Conservation (phyloP, 1,140 invertebrate species). For the Ceratina calcarata region DNA sequence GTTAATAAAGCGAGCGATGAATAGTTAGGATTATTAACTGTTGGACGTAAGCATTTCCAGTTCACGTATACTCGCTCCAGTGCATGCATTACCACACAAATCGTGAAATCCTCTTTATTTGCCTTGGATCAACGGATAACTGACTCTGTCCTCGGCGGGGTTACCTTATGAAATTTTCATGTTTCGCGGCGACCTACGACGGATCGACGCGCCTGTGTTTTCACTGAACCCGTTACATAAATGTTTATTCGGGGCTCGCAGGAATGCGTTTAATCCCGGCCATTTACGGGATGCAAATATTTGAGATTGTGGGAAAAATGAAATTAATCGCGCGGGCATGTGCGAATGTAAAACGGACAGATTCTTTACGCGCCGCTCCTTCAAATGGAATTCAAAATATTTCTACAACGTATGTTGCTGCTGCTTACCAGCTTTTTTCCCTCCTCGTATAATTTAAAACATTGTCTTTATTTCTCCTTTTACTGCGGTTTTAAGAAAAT, state of each 20-base stretch:
- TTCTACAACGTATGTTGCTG: background rate
- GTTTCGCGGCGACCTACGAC: slow-evolving; percentile 24
- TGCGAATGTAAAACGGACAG: background rate
- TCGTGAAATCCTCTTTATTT: slow-evolving; percentile 45
- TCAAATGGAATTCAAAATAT: background rate
- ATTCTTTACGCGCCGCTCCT: background rate
- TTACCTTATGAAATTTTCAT: slow-evolving; percentile 52
- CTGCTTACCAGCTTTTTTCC: no score
- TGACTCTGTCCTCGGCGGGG: background rate
- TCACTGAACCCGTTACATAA: slow-evolving; percentile 3
- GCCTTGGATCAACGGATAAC: slow-evolving; percentile 36
- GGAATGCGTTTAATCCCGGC: slow-evolving; percentile 27
- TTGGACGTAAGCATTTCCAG: background rate
- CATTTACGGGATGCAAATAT: slow-evolving; percentile 35
- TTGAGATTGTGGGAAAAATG: slow-evolving; percentile 8
- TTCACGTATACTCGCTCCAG: background rate
- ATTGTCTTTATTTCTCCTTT: background rate
- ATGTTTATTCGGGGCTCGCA: slow-evolving; percentile 8
- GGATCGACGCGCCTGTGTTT: slow-evolving; percentile 8
- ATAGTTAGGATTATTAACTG: background rate
- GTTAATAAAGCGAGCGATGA: no score
- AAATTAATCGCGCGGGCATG: slow-evolving; percentile 20
- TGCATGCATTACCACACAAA: background rate
- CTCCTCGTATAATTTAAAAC: background rate
- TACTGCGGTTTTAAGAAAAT: no score